Percentiles rank a stretch among this genome's conserved stretches.
phyloP scores from a whole-genome alignment of 2,113 vertebrate genomes.

The Callipepla californica region DNA sequence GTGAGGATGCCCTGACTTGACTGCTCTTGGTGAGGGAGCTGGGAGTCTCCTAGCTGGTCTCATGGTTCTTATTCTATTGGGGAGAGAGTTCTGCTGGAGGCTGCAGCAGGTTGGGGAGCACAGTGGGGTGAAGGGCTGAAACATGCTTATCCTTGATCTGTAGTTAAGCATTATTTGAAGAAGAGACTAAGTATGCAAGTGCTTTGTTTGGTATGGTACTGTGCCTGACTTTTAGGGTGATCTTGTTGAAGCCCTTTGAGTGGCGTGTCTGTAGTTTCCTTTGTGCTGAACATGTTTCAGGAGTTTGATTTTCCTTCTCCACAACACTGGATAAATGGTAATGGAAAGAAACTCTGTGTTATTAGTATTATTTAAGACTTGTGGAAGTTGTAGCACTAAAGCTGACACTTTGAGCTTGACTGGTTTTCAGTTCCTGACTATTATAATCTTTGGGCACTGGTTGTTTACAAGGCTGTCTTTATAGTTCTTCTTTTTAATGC shows the following conservation, averaged over 20 bases:
- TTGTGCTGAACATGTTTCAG: rapidly evolving
- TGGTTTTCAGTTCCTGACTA: background rate
- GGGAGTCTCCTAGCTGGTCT: background rate
- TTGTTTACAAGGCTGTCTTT: background rate
- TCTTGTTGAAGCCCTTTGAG: background rate
- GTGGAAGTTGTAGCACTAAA: background rate
- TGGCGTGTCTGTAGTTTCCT: background rate
- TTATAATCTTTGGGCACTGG: background rate
- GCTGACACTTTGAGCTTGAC: background rate
- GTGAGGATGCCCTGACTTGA: background rate
- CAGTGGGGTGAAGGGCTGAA: background rate
- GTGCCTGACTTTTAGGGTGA: background rate
- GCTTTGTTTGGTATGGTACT: background rate
- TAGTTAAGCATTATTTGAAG: background rate
- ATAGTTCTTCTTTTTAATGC: background rate
- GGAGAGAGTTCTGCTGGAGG: background rate
- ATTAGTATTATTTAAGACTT: background rate
- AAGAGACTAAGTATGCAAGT: rapidly evolving
- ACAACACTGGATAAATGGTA: background rate
- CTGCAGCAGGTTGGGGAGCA: background rate
- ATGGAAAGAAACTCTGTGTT: background rate
- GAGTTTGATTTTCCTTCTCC: background rate
- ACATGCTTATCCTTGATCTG: background rate
- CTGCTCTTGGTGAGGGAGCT: background rate
- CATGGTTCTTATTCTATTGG: background rate